These are phyloP conservation scores for Puffinus mauretanicus DNA, from an alignment of 2,113 vertebrate genomes.

Conservation along the genomic window DNA sequence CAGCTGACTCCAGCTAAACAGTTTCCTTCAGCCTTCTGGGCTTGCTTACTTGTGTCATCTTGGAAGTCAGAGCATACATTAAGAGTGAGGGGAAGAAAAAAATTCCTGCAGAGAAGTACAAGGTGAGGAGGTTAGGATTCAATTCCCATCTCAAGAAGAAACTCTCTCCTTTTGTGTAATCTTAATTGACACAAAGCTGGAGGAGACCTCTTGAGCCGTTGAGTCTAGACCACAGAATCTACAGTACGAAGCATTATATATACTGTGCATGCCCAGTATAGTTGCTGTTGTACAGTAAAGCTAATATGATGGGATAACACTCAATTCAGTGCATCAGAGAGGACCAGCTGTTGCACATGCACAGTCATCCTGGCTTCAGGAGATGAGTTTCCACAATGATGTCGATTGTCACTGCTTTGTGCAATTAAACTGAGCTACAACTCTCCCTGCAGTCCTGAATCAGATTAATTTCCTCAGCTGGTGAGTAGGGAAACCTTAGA, in stretches of 20 bases:
- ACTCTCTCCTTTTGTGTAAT: neutral
- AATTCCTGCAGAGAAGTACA: neutral
- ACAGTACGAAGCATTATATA: neutral
- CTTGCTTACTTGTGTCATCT: neutral
- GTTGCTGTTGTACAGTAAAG: neutral
- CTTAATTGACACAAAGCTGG: neutral
- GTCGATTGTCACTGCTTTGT: neutral
- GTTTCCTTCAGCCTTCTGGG: neutral
- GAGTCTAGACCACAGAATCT: neutral
- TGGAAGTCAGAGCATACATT: neutral
- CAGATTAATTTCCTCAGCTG: neutral
- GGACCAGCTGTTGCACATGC: neutral
- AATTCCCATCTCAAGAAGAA: neutral
- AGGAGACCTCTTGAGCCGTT: neutral
- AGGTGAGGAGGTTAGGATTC: neutral
- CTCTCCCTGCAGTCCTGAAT: neutral
- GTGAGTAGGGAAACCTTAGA: neutral
- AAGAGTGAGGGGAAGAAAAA: fast-evolving
- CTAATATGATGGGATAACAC: neutral
- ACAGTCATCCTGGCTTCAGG: neutral
- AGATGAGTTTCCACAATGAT: neutral
- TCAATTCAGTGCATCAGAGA: neutral
- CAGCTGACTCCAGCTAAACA: neutral
- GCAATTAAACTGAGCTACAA: neutral
- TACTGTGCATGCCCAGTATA: too few relatives aligned